Evolutionary conservation across 1,140 invertebrate genomes (phyloP).

Genomic region (Apis dorsata): DNA sequence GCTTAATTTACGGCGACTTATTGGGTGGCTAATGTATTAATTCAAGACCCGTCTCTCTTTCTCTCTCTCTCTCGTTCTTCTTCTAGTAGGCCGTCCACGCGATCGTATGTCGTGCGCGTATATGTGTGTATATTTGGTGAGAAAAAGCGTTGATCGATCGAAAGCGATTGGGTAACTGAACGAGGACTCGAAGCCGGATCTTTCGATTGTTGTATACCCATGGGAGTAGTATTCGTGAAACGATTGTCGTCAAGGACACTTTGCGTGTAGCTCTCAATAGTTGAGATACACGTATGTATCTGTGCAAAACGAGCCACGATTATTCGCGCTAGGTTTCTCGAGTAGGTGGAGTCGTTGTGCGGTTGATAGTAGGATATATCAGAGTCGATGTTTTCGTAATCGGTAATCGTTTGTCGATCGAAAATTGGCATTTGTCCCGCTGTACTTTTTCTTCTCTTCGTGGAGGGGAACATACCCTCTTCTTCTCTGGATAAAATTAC

Average conservation of each 20-base stretch:
- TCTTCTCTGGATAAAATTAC: too few species aligned
- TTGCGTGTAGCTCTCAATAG: background rate
- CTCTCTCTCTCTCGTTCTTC: background rate
- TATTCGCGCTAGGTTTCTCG: background rate
- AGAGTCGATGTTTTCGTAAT: too few species aligned
- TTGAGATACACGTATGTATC: too few species aligned
- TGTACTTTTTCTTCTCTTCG: too few species aligned
- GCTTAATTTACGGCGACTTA: slow-evolving; percentile 28
- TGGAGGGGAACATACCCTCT: too few species aligned
- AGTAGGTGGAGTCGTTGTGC: too few species aligned
- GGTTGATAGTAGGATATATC: too few species aligned
- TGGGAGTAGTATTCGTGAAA: background rate
- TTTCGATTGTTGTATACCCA: background rate
- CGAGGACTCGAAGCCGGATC: slow-evolving; percentile 3
- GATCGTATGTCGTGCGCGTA: background rate
- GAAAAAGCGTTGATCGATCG: background rate
- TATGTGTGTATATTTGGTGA: background rate
- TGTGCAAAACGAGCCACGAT: background rate
- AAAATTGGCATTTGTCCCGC: too few species aligned
- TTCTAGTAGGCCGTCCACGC: background rate
- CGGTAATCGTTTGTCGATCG: too few species aligned
- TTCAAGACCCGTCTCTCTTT: background rate
- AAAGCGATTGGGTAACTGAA: background rate
- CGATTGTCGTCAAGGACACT: background rate
- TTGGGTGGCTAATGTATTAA: slow-evolving; percentile 24